Base-by-base conservation (phyloP, 1,140 invertebrate species). In the Sycobia sp. region DNA sequence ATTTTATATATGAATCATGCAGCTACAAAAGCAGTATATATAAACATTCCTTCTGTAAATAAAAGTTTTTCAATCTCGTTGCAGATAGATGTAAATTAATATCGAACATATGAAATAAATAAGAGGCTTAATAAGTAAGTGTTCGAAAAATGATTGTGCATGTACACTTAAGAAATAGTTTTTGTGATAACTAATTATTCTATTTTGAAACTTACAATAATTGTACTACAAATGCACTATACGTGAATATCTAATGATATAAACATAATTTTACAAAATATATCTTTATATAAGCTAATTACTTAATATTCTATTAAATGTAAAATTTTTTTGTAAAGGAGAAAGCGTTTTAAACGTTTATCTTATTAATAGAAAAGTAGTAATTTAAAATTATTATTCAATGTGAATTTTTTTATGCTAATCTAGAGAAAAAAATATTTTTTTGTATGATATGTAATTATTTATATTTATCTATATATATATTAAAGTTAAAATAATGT, bases 401-500 rank as follows among this genome's bases (percentile, higher is more conserved):
- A 34, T 34, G 34, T 2, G 0, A 44, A 20, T 20, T 44, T 3
- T 44, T 22, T 44, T 44, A 7, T 44, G 20, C 11, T 11, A 23
- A 23, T 16, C 14, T 20, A 34, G 22, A 18, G 14, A 18, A 9
- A 32, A 49, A 49, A 11, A 49, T n/a, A 29, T 2, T 29, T 27
- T 4, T 49, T 49, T 11, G 14, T 32, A 13, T 51, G 29, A 34
- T n/a, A 51, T 36, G 27, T n/a, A 51, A 51, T 38, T 51, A 51
- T 51, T 32, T 36, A 38, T 51, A 29, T 65, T 67, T 36, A 16
- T 62, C 11, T 51, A 47, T 56, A 59, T 68, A 63, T 69, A n/a
- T 73, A 64, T 74, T 73, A 66, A 66, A 71, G 74, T 70, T 57
- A 59, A 65, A 51, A 51, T 68, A 73, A 68, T 76, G 74, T 76